Evolutionary conservation across 1,140 invertebrate genomes (phyloP).

Genomic region (Scaptomyza hsui): DNA sequence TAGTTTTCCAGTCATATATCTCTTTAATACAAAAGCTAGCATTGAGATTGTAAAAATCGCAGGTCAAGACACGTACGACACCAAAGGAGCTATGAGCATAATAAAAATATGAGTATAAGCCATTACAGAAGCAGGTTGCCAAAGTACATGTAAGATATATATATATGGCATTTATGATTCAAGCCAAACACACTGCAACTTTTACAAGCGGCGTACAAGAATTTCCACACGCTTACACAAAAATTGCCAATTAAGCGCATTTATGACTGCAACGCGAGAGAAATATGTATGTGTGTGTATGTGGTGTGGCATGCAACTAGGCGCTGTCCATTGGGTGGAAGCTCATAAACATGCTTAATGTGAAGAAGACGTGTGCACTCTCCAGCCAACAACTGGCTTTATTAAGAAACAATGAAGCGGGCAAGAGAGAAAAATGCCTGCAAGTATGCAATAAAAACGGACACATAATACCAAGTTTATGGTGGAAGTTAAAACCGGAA

Average conservation of each 20-base stretch:
- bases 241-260: slow-evolving; percentile 80
- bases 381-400: slow-evolving; percentile 52
- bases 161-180: slow-evolving; percentile 39
- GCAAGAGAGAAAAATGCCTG: slow-evolving; percentile 29
- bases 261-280: slow-evolving; percentile 72
- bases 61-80: too few relatives aligned
- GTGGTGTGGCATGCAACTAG: slow-evolving; percentile 56
- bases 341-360: slow-evolving; percentile 73
- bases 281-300: slow-evolving; percentile 7
- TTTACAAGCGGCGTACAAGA: slow-evolving; percentile 47
- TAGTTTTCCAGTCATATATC: too few relatives aligned
- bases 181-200: slow-evolving; percentile 19
- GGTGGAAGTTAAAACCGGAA: slow-evolving; percentile 78
- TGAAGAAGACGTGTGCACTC: slow-evolving; percentile 70
- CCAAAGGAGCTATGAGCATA: slow-evolving; percentile 14
- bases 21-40: too few relatives aligned
- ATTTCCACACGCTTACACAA: slow-evolving; percentile 73
- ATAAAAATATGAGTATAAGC: slow-evolving; percentile 18
- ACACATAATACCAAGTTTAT: slow-evolving; percentile 75
- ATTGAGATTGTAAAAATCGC: too few relatives aligned
- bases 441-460: slow-evolving; percentile 77
- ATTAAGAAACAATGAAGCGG: slow-evolving; percentile 78
- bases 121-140: slow-evolving; percentile 15
- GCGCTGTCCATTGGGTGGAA: slow-evolving; percentile 9
- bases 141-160: background rate